phyloP scores from a whole-genome alignment of 1,140 invertebrate genomes.

The Saccostrea glomerata region DNA sequence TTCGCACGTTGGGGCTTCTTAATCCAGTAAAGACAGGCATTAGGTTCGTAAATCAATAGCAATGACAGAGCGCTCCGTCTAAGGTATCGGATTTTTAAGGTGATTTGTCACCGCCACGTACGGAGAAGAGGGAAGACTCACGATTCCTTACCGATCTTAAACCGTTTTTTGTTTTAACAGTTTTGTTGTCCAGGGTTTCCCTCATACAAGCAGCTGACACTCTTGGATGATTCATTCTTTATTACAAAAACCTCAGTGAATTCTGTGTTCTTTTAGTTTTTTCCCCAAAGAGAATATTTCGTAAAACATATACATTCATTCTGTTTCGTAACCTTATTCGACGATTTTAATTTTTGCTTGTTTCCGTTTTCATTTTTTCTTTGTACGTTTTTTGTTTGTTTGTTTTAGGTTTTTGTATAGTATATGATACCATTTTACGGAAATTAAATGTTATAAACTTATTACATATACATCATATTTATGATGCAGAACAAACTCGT shows the following conservation, averaged over 20 bases:
- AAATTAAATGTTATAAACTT: no score
- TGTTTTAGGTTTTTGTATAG: no score
- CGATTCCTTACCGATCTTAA: conserved; percentile 36
- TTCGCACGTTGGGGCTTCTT: conserved; percentile 42
- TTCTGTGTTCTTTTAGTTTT: no score
- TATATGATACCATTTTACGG: no score
- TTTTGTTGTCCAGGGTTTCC: not conserved
- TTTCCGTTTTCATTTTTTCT: no score
- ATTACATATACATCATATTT: no score
- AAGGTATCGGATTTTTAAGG: conserved; percentile 39
- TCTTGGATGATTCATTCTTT: not conserved
- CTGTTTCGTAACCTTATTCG: no score
- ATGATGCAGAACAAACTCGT: not conserved
- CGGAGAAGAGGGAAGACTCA: conserved; percentile 4
- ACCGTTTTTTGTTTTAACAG: not conserved
- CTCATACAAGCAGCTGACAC: conserved; percentile 14
- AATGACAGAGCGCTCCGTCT: not conserved
- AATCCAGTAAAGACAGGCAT: conserved; percentile 38
- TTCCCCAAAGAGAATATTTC: no score
- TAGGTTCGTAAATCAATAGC: conserved; percentile 40
- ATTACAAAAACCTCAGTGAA: not conserved
- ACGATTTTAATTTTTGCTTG: no score
- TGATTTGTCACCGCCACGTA: conserved; percentile 18
- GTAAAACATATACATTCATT: no score
- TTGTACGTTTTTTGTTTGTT: no score